Percentiles rank a stretch among this genome's conserved stretches.
Evolutionary conservation across 2,797 vertebrate genomes (phyloP).

Genomic region (Sebastes elongatus): DNA sequence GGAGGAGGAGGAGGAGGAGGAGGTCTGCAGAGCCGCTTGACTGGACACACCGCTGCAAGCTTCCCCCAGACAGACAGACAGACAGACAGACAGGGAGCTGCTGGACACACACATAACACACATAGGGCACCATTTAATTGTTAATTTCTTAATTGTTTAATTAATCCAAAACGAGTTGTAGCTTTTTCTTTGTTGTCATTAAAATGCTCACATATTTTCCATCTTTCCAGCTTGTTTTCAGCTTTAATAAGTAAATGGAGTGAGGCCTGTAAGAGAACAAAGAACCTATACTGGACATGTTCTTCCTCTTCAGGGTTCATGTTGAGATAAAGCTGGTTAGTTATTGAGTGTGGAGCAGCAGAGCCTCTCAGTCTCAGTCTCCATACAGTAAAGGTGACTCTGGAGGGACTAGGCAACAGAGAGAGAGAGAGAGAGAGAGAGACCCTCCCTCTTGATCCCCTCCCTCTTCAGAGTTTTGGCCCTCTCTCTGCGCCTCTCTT

Average conservation of each 20-base stretch:
- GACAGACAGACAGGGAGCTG: conserved; percentile 2
- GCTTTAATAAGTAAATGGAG: neutral
- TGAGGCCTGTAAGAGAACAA: conserved; percentile 36
- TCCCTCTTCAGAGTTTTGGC: conserved; percentile 80
- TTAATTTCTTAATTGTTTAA: conserved; percentile 7
- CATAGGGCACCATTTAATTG: neutral
- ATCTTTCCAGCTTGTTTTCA: neutral
- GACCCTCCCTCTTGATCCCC: conserved; percentile 74
- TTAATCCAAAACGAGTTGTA: conserved; percentile 8
- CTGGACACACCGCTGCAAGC: conserved; percentile 80
- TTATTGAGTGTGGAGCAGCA: conserved; percentile 18
- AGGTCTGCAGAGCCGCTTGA: conserved; percentile 82
- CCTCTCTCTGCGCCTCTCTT: conserved; percentile 76
- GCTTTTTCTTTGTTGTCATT: conserved; percentile 31
- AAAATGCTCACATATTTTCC: neutral
- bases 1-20: conserved; percentile 59
- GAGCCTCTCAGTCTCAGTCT: conserved; percentile 4
- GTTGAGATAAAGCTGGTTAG: conserved; percentile 14
- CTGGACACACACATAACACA: conserved; percentile 5
- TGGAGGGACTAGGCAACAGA: conserved; percentile 60
- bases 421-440: conserved; percentile 43
- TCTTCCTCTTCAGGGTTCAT: neutral
- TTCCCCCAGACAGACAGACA: conserved; percentile 33
- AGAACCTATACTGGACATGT: neutral
- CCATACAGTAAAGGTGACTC: conserved; percentile 77